Evolutionary conservation across 2,797 vertebrate genomes (phyloP).

Genomic region (Mus minutoides): DNA sequence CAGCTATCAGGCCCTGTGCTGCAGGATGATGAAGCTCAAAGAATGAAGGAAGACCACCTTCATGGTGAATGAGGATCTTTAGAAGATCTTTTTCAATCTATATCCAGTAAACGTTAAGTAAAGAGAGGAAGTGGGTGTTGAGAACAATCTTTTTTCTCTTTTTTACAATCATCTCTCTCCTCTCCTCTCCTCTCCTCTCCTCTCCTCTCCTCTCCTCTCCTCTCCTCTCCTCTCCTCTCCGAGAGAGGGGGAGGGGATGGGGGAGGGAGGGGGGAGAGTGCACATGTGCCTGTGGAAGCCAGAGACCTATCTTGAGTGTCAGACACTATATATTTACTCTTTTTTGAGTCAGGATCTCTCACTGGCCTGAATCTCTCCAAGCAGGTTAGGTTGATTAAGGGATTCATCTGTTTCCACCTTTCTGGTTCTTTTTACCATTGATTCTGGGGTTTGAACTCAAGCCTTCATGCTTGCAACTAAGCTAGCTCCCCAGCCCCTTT

Average conservation of each 20-base stretch:
- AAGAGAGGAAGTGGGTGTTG: background rate
- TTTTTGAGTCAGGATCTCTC: background rate
- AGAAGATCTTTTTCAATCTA: background rate
- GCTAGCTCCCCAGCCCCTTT: background rate
- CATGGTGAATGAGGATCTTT: background rate
- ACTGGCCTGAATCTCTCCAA: background rate
- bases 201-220: too few relatives aligned
- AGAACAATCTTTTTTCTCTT: background rate
- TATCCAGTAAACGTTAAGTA: background rate
- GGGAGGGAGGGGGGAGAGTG: too few relatives aligned
- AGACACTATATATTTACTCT: background rate
- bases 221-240: too few relatives aligned
- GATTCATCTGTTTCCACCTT: background rate
- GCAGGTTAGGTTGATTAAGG: background rate
- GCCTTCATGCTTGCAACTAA: background rate
- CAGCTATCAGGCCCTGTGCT: background rate
- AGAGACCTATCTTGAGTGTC: background rate
- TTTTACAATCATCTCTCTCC: background rate
- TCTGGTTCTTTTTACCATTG: background rate
- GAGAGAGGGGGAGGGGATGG: too few relatives aligned
- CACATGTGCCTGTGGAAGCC: background rate
- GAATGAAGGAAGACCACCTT: background rate
- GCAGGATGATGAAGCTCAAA: background rate
- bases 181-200: too few relatives aligned
- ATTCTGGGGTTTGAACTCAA: background rate